Evolutionary conservation across 2,797 vertebrate genomes (phyloP), one percentile per base, ranked within the genome.

Genomic region (Sebastes alutus): DNA sequence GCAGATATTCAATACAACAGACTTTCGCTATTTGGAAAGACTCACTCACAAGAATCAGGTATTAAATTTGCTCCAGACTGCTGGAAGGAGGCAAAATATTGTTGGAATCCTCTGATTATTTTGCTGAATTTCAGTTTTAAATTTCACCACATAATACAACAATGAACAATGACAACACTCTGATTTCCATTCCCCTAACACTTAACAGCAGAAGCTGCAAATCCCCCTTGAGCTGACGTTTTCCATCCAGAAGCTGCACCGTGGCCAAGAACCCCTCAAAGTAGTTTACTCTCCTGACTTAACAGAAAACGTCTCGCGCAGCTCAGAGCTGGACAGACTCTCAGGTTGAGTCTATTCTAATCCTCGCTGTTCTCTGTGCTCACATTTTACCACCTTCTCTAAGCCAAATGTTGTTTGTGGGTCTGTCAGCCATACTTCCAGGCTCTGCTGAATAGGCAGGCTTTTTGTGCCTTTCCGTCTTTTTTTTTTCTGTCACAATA

Each of bases 381-480:
- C 85, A 62, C 73, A 59, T 75, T 83, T 80, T 62, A 80, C 35
- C 77, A 61, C 54, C 59, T 46, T 32, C 33, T 32, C 18, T 13
- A 9, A 82, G 86, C 85, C 84, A 87, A 72, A 64, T 23, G 54
- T 61, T 56, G 78, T 77, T 82, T 85, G 76, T 72, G 56, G 27
- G 33, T 87, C 79, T 80, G 77, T 89, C 79, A 83, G 78, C 78
- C 33, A 59, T 27, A 68, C 64, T 77, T 88, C 64, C 78, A 80
- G 70, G 77, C 86, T 85, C 74, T 72, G 82, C 74, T 73, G 71
- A 72, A 78, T 22, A 55, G 20, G 56, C 78, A 52, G 66, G n/a
- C 72, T 83, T 65, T 80, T 60, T 76, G 58, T 35, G 61, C 38
- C 38, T 78, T 73, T 75, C 72, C 38, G 22, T 72, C 38, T 16